These are phyloP conservation scores for Luehdorfia chinensis DNA, from an alignment of 1,140 invertebrate genomes.

Conservation along the genomic window DNA sequence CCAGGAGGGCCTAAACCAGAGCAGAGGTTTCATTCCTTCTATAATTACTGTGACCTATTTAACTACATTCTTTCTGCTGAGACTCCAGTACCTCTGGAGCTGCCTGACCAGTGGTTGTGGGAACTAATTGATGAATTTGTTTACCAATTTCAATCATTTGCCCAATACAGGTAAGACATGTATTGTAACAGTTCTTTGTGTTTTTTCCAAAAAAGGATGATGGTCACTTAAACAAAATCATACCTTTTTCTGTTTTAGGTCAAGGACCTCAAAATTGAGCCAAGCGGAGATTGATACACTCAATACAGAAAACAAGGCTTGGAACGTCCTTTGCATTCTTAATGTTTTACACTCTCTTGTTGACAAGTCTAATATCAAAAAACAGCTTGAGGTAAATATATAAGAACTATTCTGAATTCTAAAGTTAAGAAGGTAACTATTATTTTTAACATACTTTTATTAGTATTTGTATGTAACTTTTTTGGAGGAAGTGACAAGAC, in stretches of 20 bases:
- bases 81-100: slow-evolving; percentile 92
- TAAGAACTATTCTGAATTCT: too few species aligned
- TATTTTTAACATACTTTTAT: too few species aligned
- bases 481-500: too few species aligned
- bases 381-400: slow-evolving; percentile 91
- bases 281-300: slow-evolving; percentile 90
- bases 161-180: slow-evolving; percentile 85
- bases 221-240: too few species aligned
- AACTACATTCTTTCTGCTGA: slow-evolving; percentile 96
- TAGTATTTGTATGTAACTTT: too few species aligned
- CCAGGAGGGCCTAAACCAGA: slow-evolving; percentile 91
- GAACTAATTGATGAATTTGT: slow-evolving; percentile 99
- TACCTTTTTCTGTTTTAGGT: slow-evolving; percentile 78
- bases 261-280: slow-evolving; percentile 91
- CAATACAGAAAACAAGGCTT: slow-evolving; percentile 92
- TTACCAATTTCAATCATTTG: slow-evolving; percentile 98
- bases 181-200: slow-evolving; percentile 1
- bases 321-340: slow-evolving; percentile 98
- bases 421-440: too few species aligned
- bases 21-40: slow-evolving; percentile 96
- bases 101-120: slow-evolving; percentile 99
- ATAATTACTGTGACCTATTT: slow-evolving; percentile 98
- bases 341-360: slow-evolving; percentile 99
- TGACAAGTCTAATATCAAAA: slow-evolving; percentile 99
- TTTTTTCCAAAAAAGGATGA: not conserved